Evolutionary conservation across 1,140 invertebrate genomes (phyloP).

Genomic region (Drosophila albomicans): DNA sequence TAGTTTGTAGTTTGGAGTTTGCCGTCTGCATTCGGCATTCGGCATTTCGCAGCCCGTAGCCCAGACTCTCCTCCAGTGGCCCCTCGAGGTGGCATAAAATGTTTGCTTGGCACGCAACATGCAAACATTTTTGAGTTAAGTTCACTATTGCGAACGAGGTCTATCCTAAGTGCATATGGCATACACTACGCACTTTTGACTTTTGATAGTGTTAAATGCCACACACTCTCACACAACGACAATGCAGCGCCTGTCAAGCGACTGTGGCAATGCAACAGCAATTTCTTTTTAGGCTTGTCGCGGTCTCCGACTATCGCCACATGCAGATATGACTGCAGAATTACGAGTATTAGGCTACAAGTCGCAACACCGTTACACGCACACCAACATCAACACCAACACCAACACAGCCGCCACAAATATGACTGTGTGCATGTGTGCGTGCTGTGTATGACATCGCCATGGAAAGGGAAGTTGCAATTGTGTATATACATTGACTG

Average conservation of each 20-base stretch:
- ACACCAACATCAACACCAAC: no score
- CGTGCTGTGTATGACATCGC: no score
- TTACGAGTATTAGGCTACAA: constrained; percentile 11
- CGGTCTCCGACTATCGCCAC: constrained; percentile 59
- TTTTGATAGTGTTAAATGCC: constrained; percentile 81
- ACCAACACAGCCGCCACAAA: no score
- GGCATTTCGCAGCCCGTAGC: background rate
- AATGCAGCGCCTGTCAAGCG: constrained; percentile 7
- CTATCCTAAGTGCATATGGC: constrained; percentile 48
- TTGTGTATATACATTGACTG: no score
- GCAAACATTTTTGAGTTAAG: constrained; percentile 82
- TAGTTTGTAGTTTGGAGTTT: constrained; percentile 15
- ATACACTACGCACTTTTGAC: constrained; percentile 77
- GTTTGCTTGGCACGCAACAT: constrained; percentile 81
- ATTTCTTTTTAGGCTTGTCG: constrained; percentile 81
- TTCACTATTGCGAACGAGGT: constrained; percentile 37
- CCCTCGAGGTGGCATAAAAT: constrained; percentile 59
- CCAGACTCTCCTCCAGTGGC: background rate
- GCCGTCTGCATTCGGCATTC: background rate
- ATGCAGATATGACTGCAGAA: constrained; percentile 70
- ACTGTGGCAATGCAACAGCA: constrained; percentile 54
- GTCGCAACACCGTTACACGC: background rate
- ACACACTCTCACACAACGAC: constrained; percentile 55
- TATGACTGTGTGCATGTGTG: no score
- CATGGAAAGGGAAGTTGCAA: no score